Conservation (phyloP, 2,113 vertebrate species). For the Spilogale gracilis region DNA sequence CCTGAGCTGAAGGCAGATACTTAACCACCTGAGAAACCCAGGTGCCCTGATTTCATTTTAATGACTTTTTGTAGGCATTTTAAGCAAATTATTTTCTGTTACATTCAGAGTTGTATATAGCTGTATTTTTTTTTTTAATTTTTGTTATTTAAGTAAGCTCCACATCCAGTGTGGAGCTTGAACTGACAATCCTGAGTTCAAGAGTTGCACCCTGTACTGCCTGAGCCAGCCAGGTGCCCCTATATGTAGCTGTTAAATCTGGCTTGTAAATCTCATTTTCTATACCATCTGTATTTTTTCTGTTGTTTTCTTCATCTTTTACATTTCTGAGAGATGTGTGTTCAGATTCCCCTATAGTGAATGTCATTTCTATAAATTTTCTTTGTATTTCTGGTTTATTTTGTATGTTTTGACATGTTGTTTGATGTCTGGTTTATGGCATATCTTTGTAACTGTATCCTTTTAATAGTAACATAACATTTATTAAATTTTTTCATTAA, state of each 20-base stretch:
- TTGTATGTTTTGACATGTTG: neutral
- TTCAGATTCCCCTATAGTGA: neutral
- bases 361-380: neutral
- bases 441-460: neutral
- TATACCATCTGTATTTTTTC: neutral
- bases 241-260: neutral
- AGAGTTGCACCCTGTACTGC: neutral
- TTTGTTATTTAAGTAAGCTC: neutral
- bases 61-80: neutral
- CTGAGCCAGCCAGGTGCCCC: neutral
- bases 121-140: neutral
- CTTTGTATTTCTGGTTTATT: constrained; percentile 19
- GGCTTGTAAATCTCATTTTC: neutral
- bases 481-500: constrained; percentile 7
- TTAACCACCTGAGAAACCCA: neutral
- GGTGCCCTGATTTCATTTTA: neutral
- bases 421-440: neutral
- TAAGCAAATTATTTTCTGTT: neutral
- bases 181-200: neutral
- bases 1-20: neutral
- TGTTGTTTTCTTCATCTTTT: constrained; percentile 5
- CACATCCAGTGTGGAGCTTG: neutral
- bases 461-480: constrained; percentile 24
- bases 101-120: neutral
- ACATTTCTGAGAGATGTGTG: neutral